A percentile compares a stretch with the other conserved stretches of the same genome.
Conservation (phyloP, 2,797 vertebrate species). For the Acanthurus leucopareius region DNA sequence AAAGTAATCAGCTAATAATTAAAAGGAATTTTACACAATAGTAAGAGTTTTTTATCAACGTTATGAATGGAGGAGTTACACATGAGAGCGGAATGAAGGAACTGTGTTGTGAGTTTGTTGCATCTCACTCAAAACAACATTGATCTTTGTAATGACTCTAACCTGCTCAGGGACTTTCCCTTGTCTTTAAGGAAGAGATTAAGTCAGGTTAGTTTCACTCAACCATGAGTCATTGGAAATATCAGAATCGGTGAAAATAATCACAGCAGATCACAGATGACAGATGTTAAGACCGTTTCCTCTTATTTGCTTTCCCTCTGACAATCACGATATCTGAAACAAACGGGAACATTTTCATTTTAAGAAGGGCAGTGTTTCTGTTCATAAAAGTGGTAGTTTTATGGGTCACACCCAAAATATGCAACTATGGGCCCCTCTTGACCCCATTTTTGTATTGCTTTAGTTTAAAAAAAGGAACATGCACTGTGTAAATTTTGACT, state of each 20-base stretch:
- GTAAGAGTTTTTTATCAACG: neutral
- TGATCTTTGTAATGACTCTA: neutral
- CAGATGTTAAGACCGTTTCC: neutral
- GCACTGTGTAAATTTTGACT: neutral
- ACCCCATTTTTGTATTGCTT: neutral
- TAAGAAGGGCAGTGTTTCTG: neutral
- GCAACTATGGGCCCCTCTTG: neutral
- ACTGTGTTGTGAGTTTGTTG: slow-evolving; percentile 15
- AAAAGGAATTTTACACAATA: neutral
- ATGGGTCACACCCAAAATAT: neutral
- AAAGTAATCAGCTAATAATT: neutral
- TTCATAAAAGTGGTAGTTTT: neutral
- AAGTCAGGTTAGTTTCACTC: neutral
- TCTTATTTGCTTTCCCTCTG: neutral
- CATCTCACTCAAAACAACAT: neutral
- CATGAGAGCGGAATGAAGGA: slow-evolving; percentile 13
- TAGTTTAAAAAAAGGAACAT: neutral
- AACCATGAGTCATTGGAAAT: slow-evolving; percentile 28
- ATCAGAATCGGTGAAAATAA: neutral
- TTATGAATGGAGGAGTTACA: slow-evolving; percentile 13
- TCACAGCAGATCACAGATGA: neutral
- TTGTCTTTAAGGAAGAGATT: neutral
- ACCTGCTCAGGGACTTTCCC: slow-evolving; percentile 41
- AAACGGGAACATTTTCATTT: neutral
- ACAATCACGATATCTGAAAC: neutral